Percentiles rank a stretch among this genome's conserved stretches.
Evolutionary conservation across 2,888 invertebrate species (phyloP).

Genomic region (Patella depressa): DNA sequence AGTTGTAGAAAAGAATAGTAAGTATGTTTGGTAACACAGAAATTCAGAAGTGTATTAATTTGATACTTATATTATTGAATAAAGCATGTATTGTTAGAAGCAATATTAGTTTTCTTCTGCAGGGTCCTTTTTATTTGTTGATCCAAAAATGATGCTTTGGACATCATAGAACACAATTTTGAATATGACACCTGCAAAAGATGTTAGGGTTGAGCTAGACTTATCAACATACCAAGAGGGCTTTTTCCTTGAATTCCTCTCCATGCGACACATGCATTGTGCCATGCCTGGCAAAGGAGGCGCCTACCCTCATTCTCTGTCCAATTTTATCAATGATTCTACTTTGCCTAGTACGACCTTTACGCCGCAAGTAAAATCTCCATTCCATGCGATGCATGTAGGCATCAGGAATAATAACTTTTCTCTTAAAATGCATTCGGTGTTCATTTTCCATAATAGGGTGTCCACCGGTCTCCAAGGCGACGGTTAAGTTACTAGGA

Average conservation of each 20-base stretch:
- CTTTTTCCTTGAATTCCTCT: conserved; percentile 64
- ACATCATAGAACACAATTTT: conserved; percentile 10
- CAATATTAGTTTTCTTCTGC: not conserved
- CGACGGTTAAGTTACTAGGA: conserved; percentile 75
- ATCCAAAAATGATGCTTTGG: not conserved
- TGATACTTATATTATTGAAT: too few species aligned
- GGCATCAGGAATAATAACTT: conserved; percentile 65
- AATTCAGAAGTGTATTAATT: too few species aligned
- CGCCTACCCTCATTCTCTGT: conserved; percentile 68
- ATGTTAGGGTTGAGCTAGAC: not conserved
- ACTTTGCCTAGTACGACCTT: conserved; percentile 53
- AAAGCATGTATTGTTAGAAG: conserved; percentile 1
- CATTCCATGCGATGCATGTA: conserved; percentile 89
- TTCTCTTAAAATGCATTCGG: conserved; percentile 67
- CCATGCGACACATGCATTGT: conserved; percentile 67
- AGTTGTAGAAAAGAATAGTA: too few species aligned
- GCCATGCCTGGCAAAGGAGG: conserved; percentile 60
- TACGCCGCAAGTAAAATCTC: conserved; percentile 89
- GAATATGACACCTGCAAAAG: conserved; percentile 19
- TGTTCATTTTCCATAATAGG: conserved; percentile 80
- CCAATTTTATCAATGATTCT: conserved; percentile 59
- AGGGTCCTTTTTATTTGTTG: not conserved
- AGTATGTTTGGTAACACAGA: too few species aligned
- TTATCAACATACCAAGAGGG: conserved; percentile 64
- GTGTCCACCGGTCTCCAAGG: conserved; percentile 92